These are phyloP conservation scores for Hedychridium roseum DNA, from an alignment of 2,888 invertebrate genomes.

Conservation along the genomic window DNA sequence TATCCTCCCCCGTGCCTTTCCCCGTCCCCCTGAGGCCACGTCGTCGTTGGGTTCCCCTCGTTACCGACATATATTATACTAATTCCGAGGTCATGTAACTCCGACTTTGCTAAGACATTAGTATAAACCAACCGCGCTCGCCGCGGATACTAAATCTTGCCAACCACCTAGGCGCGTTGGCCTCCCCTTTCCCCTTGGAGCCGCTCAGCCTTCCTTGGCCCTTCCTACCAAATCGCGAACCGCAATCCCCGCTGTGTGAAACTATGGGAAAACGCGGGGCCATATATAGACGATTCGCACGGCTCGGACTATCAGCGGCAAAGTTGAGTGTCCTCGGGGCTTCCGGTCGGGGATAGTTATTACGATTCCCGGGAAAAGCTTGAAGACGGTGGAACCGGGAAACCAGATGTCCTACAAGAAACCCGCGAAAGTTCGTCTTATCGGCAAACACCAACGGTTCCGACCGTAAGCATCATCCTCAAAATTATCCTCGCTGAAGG, in stretches of 20 bases:
- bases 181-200: not conserved
- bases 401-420: too few species aligned
- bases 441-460: too few species aligned
- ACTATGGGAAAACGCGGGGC: too few species aligned
- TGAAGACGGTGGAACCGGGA: too few species aligned
- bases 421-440: too few species aligned
- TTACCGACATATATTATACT: constrained; percentile 43
- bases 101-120: constrained; percentile 49
- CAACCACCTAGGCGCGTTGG: constrained; percentile 24
- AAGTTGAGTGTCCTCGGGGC: too few species aligned
- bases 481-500: too few species aligned
- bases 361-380: too few species aligned
- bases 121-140: constrained; percentile 43
- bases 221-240: not conserved
- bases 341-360: too few species aligned
- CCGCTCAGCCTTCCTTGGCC: not conserved
- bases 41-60: not conserved
- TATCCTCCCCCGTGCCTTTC: not conserved
- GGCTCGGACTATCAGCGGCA: too few species aligned
- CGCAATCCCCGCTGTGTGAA: not conserved
- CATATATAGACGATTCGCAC: too few species aligned
- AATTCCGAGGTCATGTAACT: constrained; percentile 49
- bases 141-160: constrained; percentile 43
- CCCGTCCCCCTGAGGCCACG: not conserved
- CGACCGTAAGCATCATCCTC: too few species aligned